A percentile compares a stretch with the other conserved stretches of the same genome.
Evolutionary conservation across 2,797 vertebrate genomes (phyloP).

Genomic region (Lindbergichthys nudifrons): DNA sequence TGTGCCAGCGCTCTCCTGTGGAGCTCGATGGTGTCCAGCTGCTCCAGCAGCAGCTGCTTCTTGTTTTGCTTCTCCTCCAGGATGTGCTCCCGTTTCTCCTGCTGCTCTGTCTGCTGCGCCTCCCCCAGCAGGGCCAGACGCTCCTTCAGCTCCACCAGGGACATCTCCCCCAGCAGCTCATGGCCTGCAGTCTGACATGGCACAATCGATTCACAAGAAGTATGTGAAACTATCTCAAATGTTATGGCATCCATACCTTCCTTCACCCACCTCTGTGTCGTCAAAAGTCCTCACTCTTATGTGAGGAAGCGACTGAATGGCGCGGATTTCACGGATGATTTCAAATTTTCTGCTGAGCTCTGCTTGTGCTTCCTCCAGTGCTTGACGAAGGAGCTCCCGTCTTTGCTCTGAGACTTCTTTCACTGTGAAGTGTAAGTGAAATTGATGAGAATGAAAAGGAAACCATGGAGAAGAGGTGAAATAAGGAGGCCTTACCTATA

Average conservation of each 20-base stretch:
- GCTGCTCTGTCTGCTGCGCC: conserved; percentile 77
- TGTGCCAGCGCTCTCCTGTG: conserved; percentile 83
- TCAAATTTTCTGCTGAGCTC: conserved; percentile 85
- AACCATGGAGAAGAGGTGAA: not conserved
- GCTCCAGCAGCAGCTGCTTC: conserved; percentile 85
- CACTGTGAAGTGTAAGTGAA: conserved; percentile 78
- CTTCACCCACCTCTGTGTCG: conserved; percentile 87
- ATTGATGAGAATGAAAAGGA: conserved; percentile 26
- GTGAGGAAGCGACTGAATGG: conserved; percentile 82
- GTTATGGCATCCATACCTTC: not conserved
- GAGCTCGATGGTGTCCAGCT: conserved; percentile 85
- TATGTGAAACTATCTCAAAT: not conserved
- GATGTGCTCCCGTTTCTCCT: conserved; percentile 88
- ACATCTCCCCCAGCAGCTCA: conserved; percentile 92
- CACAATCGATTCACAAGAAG: not conserved
- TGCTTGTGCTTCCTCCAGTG: conserved; percentile 84
- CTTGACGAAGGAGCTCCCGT: conserved; percentile 82
- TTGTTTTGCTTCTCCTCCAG: conserved; percentile 85
- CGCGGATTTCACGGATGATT: conserved; percentile 86
- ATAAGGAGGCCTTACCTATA: conserved; percentile 81
- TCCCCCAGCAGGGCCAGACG: conserved; percentile 87
- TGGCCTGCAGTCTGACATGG: conserved; percentile 86
- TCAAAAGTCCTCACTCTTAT: conserved; percentile 85
- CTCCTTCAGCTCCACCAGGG: conserved; percentile 89
- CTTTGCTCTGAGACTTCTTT: conserved; percentile 89